Conservation (phyloP, 2,888 invertebrate species). For the Hoplodrina blanda region DNA sequence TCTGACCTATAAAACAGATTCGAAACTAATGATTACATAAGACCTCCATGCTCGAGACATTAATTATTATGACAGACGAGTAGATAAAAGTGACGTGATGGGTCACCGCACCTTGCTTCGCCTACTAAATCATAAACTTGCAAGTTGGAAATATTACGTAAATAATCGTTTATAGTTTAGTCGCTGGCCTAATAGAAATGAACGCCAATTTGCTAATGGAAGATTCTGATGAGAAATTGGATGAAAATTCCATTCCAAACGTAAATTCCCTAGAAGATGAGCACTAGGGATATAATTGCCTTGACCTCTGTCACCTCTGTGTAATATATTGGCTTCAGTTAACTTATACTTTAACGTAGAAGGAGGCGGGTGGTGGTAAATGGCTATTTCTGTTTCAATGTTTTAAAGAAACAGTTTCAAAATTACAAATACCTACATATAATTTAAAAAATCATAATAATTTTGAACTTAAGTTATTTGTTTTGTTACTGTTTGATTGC, state of each 20-base stretch:
- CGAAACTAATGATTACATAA: conserved; percentile 14
- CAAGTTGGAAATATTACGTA: conserved; percentile 34
- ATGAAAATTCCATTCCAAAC: conserved; percentile 11
- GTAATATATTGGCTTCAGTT: neutral
- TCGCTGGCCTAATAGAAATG: conserved; percentile 27
- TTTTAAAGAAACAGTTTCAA: neutral
- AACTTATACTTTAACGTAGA: neutral
- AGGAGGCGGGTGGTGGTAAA: neutral
- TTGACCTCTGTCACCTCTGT: neutral
- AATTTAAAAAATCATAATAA: too few species aligned
- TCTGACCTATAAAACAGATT: conserved; percentile 13
- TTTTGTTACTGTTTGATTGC: conserved; percentile 70
- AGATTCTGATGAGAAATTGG: conserved; percentile 22
- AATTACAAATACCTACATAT: too few species aligned
- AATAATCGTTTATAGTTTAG: conserved; percentile 26
- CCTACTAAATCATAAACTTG: conserved; percentile 54
- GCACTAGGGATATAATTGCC: neutral
- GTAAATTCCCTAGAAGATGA: conserved; percentile 3
- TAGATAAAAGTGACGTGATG: conserved; percentile 48
- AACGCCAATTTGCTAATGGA: conserved; percentile 41
- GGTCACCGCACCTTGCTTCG: conserved; percentile 48
- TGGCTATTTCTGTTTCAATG: neutral
- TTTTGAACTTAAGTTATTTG: too few species aligned
- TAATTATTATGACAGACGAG: conserved; percentile 47
- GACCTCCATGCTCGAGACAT: conserved; percentile 11